These are phyloP conservation scores for Serilophus lunatus DNA, from an alignment of 2,113 vertebrate genomes.

Conservation along the genomic window DNA sequence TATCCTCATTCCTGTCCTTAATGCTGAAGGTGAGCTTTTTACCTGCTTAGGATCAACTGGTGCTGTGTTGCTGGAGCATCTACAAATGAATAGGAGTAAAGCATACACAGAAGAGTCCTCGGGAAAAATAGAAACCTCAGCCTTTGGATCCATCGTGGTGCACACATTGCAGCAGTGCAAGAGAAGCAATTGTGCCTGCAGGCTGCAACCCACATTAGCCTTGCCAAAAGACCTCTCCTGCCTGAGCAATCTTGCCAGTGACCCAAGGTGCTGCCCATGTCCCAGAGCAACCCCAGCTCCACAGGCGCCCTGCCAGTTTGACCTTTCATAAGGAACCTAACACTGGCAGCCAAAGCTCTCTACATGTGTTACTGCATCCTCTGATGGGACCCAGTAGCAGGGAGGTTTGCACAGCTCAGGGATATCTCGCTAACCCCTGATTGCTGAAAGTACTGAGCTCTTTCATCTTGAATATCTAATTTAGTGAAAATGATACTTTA, in stretches of 20 bases:
- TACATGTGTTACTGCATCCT: background rate
- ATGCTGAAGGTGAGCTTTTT: background rate
- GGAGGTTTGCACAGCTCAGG: background rate
- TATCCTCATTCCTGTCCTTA: background rate
- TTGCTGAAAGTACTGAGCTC: background rate
- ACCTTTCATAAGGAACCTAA: background rate
- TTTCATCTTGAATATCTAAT: background rate
- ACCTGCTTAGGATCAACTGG: background rate
- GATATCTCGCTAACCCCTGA: background rate
- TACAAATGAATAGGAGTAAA: background rate
- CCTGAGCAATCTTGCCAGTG: background rate
- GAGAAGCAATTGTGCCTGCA: rapidly evolving
- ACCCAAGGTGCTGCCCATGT: background rate
- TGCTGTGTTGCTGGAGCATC: background rate
- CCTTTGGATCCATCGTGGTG: background rate
- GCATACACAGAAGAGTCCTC: background rate
- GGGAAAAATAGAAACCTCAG: background rate
- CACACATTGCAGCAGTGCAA: background rate
- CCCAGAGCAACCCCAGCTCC: background rate
- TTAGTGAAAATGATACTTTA: background rate
- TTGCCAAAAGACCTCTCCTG: background rate
- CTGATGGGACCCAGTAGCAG: background rate
- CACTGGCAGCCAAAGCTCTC: background rate
- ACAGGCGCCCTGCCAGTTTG: background rate
- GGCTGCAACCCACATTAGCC: background rate